Conservation (phyloP, 1,140 invertebrate genomes). For the Drosophila auraria region DNA sequence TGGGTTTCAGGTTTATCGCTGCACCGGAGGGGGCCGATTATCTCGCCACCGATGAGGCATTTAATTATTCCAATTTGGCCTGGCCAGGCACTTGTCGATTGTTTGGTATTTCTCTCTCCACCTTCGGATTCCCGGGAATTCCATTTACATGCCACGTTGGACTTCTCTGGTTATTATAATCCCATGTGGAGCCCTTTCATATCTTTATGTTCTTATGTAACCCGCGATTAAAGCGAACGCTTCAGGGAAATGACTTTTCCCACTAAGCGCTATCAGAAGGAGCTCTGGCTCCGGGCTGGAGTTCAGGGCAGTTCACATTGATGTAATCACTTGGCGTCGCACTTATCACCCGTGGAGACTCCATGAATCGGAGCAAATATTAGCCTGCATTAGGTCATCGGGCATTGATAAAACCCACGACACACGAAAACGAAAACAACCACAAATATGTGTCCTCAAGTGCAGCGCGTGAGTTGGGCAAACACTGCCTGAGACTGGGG, state of each 20-base stretch:
- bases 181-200: constrained; percentile 31
- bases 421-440: constrained; percentile 1
- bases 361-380: constrained; percentile 65
- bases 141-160: constrained; percentile 20
- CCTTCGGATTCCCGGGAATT: constrained; percentile 35
- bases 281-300: constrained; percentile 5
- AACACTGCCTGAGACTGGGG: constrained; percentile 16
- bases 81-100: constrained; percentile 71
- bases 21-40: constrained; percentile 41
- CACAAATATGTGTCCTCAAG: constrained; percentile 42
- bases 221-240: constrained; percentile 14
- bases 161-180: constrained; percentile 8
- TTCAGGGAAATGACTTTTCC: constrained; percentile 44
- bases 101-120: constrained; percentile 41
- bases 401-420: constrained; percentile 51
- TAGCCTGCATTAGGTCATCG: constrained; percentile 71
- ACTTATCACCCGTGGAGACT: constrained; percentile 44
- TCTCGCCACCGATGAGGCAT: constrained; percentile 53
- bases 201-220: constrained; percentile 48
- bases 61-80: constrained; percentile 76
- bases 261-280: constrained; percentile 45
- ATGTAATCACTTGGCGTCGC: constrained; percentile 35
- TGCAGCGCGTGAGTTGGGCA: constrained; percentile 48
- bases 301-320: constrained; percentile 47
- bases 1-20: constrained; percentile 38